Percentiles rank a stretch among this genome's conserved stretches.
phyloP scores from a whole-genome alignment of 2,797 vertebrate genomes.

The Chelmon rostratus region DNA sequence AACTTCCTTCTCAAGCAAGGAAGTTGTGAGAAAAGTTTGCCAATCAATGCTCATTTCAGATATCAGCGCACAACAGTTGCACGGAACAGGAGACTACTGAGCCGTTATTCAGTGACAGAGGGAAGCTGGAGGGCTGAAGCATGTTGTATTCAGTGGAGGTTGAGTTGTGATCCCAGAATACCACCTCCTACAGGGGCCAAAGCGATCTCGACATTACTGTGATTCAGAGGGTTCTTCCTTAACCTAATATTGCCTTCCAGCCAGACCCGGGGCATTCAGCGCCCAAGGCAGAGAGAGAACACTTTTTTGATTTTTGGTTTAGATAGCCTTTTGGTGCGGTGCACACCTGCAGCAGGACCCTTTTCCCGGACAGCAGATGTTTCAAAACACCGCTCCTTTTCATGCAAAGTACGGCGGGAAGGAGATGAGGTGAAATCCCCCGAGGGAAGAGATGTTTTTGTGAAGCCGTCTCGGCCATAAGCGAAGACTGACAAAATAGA shows the following conservation, averaged over 20 bases:
- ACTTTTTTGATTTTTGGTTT: constrained; percentile 27
- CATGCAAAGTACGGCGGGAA: not conserved
- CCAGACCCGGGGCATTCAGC: constrained; percentile 29
- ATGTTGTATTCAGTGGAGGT: constrained; percentile 21
- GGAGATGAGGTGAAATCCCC: constrained; percentile 34
- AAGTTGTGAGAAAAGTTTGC: not conserved
- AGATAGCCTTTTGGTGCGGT: constrained; percentile 20
- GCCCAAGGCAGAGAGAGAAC: constrained; percentile 36
- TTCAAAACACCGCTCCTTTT: constrained; percentile 17
- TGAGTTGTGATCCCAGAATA: constrained; percentile 30
- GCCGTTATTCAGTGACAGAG: constrained; percentile 24
- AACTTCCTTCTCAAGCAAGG: not conserved
- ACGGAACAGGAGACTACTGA: constrained; percentile 35
- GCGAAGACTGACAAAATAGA: constrained; percentile 61
- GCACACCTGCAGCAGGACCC: constrained; percentile 12
- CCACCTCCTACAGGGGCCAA: constrained; percentile 37
- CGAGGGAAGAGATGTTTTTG: constrained; percentile 46
- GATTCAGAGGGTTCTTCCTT: constrained; percentile 37
- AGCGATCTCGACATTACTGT: constrained; percentile 37
- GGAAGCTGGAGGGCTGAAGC: constrained; percentile 40
- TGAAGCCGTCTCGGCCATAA: constrained; percentile 49
- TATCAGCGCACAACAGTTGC: not conserved
- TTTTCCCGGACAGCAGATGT: constrained; percentile 17
- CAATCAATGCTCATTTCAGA: not conserved
- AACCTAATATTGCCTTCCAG: constrained; percentile 52